phyloP scores from a whole-genome alignment of 2,797 vertebrate species.

The Euthynnus affinis region DNA sequence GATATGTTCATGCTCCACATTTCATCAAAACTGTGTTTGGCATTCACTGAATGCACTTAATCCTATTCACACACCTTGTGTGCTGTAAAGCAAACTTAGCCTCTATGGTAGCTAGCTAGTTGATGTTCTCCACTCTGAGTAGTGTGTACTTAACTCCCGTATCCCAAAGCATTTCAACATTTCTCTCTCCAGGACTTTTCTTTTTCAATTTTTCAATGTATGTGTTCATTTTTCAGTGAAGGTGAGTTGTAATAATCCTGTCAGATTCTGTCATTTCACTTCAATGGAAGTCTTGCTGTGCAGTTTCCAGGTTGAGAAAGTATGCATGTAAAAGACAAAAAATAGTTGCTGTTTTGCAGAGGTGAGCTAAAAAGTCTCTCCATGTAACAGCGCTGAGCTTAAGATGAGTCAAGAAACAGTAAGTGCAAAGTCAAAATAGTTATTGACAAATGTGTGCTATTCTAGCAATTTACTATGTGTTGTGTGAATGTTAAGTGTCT shows the following conservation, averaged over 20 bases:
- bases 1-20: slow-evolving; percentile 26
- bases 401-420: too few relatives aligned
- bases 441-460: too few relatives aligned
- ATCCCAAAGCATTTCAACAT: neutral
- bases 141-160: neutral
- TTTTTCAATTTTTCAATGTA: neutral
- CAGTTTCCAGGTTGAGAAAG: neutral
- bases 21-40: slow-evolving; percentile 34
- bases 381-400: too few relatives aligned
- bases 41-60: slow-evolving; percentile 28
- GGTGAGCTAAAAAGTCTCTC: too few relatives aligned
- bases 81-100: slow-evolving; percentile 31
- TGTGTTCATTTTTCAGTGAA: neutral
- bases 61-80: slow-evolving; percentile 18
- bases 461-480: too few relatives aligned
- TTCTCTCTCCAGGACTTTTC: neutral
- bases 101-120: slow-evolving; percentile 1
- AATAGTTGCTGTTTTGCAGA: neutral
- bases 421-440: too few relatives aligned
- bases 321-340: neutral
- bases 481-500: too few relatives aligned
- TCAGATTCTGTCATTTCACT: neutral
- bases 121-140: slow-evolving; percentile 2
- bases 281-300: neutral
- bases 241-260: neutral